Percentiles rank a stretch among this genome's conserved stretches.
Conservation (phyloP, 2,888 invertebrate genomes). For the Hydropsyche betteni region DNA sequence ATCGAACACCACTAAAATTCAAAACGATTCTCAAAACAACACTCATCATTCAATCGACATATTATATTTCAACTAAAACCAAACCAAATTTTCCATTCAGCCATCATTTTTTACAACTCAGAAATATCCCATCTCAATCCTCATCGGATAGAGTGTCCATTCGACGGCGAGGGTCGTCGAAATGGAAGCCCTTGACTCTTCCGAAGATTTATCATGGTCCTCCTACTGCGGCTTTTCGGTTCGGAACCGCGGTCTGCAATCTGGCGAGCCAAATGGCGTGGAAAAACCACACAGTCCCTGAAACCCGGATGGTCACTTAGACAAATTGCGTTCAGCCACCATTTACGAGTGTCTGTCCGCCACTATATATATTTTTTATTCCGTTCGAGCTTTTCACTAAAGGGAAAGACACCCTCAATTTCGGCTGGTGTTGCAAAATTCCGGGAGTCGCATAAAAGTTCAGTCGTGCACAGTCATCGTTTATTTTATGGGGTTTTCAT, state of each 20-base stretch:
- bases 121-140: no score
- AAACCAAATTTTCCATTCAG: no score
- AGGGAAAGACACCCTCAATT: not conserved
- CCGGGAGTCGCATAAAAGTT: not conserved
- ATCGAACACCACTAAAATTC: no score
- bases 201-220: constrained; percentile 7
- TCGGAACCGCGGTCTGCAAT: not conserved
- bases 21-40: no score
- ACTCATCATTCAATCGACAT: no score
- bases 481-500: no score
- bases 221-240: not conserved
- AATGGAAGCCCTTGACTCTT: not conserved
- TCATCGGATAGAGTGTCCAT: constrained; percentile 15
- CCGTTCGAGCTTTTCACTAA: not conserved
- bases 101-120: no score
- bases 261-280: not conserved
- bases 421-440: not conserved
- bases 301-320: not conserved
- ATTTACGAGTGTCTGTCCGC: not conserved
- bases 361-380: not conserved
- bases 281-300: constrained; percentile 8
- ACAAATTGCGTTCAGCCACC: constrained; percentile 9
- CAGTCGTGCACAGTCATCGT: not conserved
- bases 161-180: not conserved
- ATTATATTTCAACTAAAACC: no score